Conservation (phyloP, 2,797 vertebrate genomes). For the Paratrypauchen microcephalus region DNA sequence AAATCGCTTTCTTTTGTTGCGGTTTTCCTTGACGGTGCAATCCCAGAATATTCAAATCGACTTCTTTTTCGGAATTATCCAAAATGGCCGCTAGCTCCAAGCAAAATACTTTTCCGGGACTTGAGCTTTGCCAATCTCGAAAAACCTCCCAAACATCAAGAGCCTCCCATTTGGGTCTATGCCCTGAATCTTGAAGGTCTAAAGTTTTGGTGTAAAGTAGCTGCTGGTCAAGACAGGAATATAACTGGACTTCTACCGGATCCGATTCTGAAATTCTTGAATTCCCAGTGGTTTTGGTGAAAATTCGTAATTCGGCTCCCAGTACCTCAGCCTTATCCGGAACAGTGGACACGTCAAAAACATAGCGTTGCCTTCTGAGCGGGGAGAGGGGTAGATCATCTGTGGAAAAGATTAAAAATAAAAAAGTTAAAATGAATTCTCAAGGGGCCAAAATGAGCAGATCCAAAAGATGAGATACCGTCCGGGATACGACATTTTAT, state of each 20-base stretch:
- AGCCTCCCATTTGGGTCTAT: conserved; percentile 82
- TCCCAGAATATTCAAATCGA: conserved; percentile 18
- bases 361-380: conserved; percentile 51
- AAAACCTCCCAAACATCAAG: conserved; percentile 81
- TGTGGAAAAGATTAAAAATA: conserved; percentile 42
- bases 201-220: conserved; percentile 22
- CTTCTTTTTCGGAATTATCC: conserved; percentile 13
- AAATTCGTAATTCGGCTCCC: conserved; percentile 22
- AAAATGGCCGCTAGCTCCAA: conserved; percentile 70
- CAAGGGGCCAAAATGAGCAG: background rate
- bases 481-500: background rate
- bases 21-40: conserved; percentile 15
- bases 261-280: background rate
- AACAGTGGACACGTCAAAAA: conserved; percentile 27
- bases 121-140: background rate
- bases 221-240: conserved; percentile 17
- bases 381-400: conserved; percentile 87
- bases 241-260: conserved; percentile 5
- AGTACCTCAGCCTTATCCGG: conserved; percentile 17
- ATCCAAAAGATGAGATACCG: conserved; percentile 8
- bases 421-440: background rate
- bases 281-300: conserved; percentile 17
- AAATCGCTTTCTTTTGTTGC: conserved; percentile 26
- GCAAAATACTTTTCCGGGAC: conserved; percentile 62
- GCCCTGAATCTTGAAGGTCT: conserved; percentile 34